These are phyloP conservation scores for Hepsetus odoe DNA, from an alignment of 2,113 vertebrate genomes.

Conservation along the genomic window DNA sequence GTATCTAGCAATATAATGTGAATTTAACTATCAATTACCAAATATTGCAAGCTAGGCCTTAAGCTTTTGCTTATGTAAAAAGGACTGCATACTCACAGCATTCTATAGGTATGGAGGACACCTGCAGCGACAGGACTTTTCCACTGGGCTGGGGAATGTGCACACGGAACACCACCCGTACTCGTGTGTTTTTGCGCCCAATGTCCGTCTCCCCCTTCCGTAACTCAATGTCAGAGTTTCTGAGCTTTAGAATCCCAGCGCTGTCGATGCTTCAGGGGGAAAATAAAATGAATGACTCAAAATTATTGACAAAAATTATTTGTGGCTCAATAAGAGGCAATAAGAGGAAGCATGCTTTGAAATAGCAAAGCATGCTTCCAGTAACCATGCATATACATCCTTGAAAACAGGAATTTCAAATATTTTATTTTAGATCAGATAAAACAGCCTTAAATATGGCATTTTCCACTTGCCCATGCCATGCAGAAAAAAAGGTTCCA, in stretches of 20 bases:
- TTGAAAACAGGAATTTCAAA: neutral
- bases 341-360: neutral
- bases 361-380: neutral
- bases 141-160: slow-evolving; percentile 86
- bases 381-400: neutral
- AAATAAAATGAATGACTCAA: neutral
- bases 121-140: slow-evolving; percentile 87
- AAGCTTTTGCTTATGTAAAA: neutral
- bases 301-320: neutral
- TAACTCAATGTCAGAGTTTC: slow-evolving; percentile 97
- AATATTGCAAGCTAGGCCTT: too few relatives aligned
- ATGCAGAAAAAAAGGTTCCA: slow-evolving; percentile 8
- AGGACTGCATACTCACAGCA: slow-evolving; percentile 85
- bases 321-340: neutral
- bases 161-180: slow-evolving; percentile 90
- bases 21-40: too few relatives aligned
- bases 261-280: slow-evolving; percentile 86
- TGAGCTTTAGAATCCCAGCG: slow-evolving; percentile 93
- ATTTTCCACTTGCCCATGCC: slow-evolving; percentile 10
- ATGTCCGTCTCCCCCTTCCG: slow-evolving; percentile 94
- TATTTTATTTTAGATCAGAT: neutral
- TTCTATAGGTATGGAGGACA: slow-evolving; percentile 87
- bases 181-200: slow-evolving; percentile 94
- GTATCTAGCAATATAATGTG: too few relatives aligned
- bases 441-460: neutral